Evolutionary conservation across 2,113 vertebrate genomes (phyloP).

Genomic region (Ciconia stormi): DNA sequence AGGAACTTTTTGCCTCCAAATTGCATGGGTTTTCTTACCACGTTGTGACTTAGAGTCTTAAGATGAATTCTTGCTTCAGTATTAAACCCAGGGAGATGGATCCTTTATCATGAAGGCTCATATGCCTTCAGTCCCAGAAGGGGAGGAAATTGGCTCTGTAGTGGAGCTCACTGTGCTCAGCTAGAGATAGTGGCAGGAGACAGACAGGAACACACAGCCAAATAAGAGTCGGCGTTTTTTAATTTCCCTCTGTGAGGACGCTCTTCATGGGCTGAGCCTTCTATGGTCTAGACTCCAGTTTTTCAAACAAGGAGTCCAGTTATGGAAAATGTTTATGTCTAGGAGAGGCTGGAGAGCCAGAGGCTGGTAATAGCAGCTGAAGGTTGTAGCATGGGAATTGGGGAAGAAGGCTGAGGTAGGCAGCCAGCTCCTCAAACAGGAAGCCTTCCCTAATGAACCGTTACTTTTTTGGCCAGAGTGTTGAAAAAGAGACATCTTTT

Average conservation of each 20-base stretch:
- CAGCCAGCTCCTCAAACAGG: neutral
- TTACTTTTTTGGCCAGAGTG: neutral
- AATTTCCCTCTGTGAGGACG: neutral
- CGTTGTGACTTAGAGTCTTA: neutral
- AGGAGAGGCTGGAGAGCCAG: neutral
- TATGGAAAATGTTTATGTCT: slow-evolving; percentile 8
- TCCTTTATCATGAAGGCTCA: neutral
- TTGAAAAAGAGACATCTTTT: neutral
- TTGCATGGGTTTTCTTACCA: neutral
- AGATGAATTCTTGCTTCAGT: neutral
- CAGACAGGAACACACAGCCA: neutral
- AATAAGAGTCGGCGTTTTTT: neutral
- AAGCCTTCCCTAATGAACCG: neutral
- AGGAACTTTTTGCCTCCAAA: neutral
- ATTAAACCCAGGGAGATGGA: neutral
- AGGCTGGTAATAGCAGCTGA: neutral
- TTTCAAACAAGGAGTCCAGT: neutral
- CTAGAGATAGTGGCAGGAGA: neutral
- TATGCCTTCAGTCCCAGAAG: neutral
- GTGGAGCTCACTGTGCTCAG: neutral
- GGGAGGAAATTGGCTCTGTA: neutral
- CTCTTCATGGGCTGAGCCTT: neutral
- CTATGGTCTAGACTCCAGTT: neutral
- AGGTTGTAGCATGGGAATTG: neutral
- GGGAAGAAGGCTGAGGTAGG: neutral